phyloP scores from a whole-genome alignment of 2,888 invertebrate genomes.

The Antheraea yamamai region DNA sequence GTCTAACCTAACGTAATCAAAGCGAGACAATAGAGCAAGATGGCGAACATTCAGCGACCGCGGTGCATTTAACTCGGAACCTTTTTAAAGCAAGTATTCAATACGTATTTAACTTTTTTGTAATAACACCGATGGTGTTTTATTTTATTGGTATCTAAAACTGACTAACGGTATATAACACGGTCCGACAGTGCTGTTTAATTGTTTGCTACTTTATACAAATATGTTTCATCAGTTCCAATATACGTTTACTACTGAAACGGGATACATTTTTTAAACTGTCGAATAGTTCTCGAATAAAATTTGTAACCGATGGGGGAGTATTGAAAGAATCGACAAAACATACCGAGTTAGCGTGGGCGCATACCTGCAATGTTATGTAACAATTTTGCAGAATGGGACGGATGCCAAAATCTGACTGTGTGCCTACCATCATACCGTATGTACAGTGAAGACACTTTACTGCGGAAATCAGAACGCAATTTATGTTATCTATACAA shows the following conservation, averaged over 20 bases:
- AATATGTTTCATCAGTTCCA: neutral
- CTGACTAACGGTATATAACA: neutral
- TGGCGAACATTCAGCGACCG: too few relatives aligned
- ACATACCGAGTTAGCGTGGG: slow-evolving; percentile 42
- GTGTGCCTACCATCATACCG: slow-evolving; percentile 41
- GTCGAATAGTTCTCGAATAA: slow-evolving; percentile 6
- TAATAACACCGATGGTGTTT: too few relatives aligned
- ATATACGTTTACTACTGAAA: neutral
- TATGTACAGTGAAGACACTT: slow-evolving; percentile 33
- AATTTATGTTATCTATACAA: slow-evolving; percentile 24
- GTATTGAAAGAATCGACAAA: slow-evolving; percentile 37
- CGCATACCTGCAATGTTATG: slow-evolving; percentile 72
- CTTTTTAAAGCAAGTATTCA: too few relatives aligned
- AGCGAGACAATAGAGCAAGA: too few relatives aligned
- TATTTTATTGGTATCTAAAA: slow-evolving; percentile 29
- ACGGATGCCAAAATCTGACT: slow-evolving; percentile 70
- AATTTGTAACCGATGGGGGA: slow-evolving; percentile 13
- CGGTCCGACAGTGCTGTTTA: neutral
- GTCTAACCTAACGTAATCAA: too few relatives aligned
- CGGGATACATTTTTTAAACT: neutral
- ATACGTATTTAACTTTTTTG: too few relatives aligned
- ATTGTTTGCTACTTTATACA: neutral
- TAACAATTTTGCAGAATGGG: slow-evolving; percentile 70
- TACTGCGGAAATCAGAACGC: slow-evolving; percentile 34
- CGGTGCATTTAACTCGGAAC: too few relatives aligned